Evolutionary conservation across 2,113 vertebrate genomes (phyloP).

Genomic region (Ammodytes marinus): DNA sequence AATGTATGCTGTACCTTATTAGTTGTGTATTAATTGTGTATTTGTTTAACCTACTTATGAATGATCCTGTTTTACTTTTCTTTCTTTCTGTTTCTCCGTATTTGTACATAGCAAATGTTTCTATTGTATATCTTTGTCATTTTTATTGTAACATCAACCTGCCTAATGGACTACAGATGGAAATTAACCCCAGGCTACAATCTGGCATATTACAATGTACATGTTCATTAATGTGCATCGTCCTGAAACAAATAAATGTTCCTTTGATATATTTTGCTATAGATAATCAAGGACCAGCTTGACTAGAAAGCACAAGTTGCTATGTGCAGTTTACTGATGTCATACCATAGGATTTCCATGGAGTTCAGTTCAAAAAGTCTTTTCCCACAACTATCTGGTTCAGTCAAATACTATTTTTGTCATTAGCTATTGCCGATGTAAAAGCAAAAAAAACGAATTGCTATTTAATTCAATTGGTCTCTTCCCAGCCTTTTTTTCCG

Average conservation of each 20-base stretch:
- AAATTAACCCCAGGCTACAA: too few relatives aligned
- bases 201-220: too few relatives aligned
- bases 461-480: neutral
- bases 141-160: too few relatives aligned
- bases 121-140: too few relatives aligned
- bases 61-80: too few relatives aligned
- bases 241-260: neutral
- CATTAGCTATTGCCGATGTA: neutral
- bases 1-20: too few relatives aligned
- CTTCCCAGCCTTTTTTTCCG: slow-evolving; percentile 1
- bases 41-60: too few relatives aligned
- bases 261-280: neutral
- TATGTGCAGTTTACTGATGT: neutral
- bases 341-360: neutral
- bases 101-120: too few relatives aligned
- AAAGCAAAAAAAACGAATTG: neutral
- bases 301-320: neutral
- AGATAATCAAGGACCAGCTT: neutral
- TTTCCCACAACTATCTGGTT: neutral
- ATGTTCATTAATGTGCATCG: too few relatives aligned
- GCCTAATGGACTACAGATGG: too few relatives aligned
- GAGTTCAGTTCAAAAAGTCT: neutral
- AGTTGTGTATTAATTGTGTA: too few relatives aligned
- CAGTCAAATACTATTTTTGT: neutral
- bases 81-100: too few relatives aligned